Evolutionary conservation across 2,888 invertebrate genomes (phyloP).

Genomic region (Carpatolechia fugitivella): DNA sequence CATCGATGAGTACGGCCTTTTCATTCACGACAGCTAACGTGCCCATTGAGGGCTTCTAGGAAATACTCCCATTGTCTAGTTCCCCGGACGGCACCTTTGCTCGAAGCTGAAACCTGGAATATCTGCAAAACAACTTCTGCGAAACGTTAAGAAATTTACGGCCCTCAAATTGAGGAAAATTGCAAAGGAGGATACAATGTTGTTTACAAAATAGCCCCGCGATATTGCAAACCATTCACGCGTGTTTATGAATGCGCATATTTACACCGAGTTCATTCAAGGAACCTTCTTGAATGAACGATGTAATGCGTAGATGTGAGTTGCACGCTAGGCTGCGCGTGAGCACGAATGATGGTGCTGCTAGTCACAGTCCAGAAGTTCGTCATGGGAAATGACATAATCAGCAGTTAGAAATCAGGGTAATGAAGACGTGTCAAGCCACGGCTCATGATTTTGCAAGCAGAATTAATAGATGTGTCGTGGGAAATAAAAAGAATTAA

Average conservation of each 20-base stretch:
- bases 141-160: conserved; percentile 31
- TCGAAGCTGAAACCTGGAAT: conserved; percentile 31
- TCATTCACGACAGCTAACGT: conserved; percentile 47
- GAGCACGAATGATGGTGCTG: conserved; percentile 37
- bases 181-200: conserved; percentile 28
- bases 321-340: conserved; percentile 40
- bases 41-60: conserved; percentile 50
- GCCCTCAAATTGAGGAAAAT: conserved; percentile 43
- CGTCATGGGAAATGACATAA: conserved; percentile 66
- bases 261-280: conserved; percentile 26
- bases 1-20: conserved; percentile 46
- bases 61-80: conserved; percentile 54
- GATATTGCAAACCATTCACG: conserved; percentile 13
- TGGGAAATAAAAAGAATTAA: conserved; percentile 39
- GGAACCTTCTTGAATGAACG: conserved; percentile 11
- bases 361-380: conserved; percentile 58
- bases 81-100: conserved; percentile 55
- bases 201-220: conserved; percentile 7
- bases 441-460: conserved; percentile 42
- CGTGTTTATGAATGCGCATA: conserved; percentile 15
- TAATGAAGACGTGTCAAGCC: conserved; percentile 42
- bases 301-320: conserved; percentile 18
- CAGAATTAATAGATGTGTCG: conserved; percentile 37
- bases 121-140: conserved; percentile 36
- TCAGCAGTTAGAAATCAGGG: conserved; percentile 45